Conservation (phyloP, 2,797 vertebrate genomes). For the Peromyscus nudipes region DNA sequence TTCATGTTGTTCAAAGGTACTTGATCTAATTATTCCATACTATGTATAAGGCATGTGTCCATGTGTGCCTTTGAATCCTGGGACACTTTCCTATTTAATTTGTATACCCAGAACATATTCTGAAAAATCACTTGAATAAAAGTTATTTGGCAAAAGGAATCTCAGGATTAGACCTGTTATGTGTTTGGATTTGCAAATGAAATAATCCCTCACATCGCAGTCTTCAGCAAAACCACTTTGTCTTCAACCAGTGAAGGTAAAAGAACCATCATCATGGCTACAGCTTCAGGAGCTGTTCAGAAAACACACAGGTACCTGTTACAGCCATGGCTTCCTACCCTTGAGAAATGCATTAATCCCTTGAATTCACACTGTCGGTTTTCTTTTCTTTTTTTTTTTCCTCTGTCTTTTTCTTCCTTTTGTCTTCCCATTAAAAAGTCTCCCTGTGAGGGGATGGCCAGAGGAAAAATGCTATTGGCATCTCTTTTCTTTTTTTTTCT, state of each 20-base stretch:
- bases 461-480: not conserved
- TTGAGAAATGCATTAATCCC: not conserved
- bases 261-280: not conserved
- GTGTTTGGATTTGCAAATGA: conserved; percentile 19
- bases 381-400: not conserved
- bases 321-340: not conserved
- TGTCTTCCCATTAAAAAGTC: not conserved
- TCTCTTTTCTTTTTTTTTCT: not conserved
- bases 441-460: not conserved
- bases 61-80: not conserved
- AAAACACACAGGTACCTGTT: not conserved
- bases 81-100: not conserved
- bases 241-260: not conserved
- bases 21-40: not conserved
- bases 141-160: conserved; percentile 48
- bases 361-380: not conserved
- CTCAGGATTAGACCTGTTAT: not conserved
- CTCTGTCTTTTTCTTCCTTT: not conserved
- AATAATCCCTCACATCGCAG: not conserved
- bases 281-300: not conserved
- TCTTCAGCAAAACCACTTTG: conserved; percentile 13
- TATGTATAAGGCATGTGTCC: not conserved
- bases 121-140: conserved; percentile 14
- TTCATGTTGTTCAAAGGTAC: not conserved
- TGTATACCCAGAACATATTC: not conserved